Evolutionary conservation across 2,888 invertebrate genomes (phyloP).

Genomic region (Mantis religiosa): DNA sequence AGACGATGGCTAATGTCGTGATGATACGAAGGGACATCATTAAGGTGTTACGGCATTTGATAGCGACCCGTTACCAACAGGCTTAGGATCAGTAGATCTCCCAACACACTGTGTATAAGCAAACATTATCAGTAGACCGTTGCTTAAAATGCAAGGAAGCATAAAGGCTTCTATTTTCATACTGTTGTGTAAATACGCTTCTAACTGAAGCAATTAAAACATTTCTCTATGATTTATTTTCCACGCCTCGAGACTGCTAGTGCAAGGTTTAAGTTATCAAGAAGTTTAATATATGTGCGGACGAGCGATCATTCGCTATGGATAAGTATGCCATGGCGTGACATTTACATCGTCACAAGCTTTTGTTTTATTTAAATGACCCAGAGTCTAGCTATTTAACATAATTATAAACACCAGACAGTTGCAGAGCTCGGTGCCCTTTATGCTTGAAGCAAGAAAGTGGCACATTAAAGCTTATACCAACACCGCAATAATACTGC

Average conservation of each 20-base stretch:
- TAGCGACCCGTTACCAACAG: too few species aligned
- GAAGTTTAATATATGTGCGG: not conserved
- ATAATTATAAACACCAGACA: too few species aligned
- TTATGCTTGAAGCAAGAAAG: too few species aligned
- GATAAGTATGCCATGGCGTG: not conserved
- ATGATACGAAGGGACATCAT: too few species aligned
- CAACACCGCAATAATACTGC: too few species aligned
- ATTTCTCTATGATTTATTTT: not conserved
- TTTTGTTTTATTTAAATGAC: not conserved
- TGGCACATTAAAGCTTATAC: too few species aligned
- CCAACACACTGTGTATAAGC: not conserved
- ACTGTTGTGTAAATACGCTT: not conserved
- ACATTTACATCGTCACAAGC: not conserved
- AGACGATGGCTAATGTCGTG: too few species aligned
- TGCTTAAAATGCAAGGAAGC: not conserved
- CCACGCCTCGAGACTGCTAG: not conserved
- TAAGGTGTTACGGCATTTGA: too few species aligned
- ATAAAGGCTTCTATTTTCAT: not conserved
- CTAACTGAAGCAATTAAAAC: not conserved
- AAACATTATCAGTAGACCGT: not conserved
- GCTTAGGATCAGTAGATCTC: too few species aligned
- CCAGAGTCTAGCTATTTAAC: not conserved
- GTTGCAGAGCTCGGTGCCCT: too few species aligned
- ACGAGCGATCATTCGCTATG: not conserved
- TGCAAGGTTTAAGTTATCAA: not conserved